Percentiles rank a stretch among this genome's conserved stretches.
Evolutionary conservation across 2,113 vertebrate genomes (phyloP).

Genomic region (Acanthochromis polyacanthus): DNA sequence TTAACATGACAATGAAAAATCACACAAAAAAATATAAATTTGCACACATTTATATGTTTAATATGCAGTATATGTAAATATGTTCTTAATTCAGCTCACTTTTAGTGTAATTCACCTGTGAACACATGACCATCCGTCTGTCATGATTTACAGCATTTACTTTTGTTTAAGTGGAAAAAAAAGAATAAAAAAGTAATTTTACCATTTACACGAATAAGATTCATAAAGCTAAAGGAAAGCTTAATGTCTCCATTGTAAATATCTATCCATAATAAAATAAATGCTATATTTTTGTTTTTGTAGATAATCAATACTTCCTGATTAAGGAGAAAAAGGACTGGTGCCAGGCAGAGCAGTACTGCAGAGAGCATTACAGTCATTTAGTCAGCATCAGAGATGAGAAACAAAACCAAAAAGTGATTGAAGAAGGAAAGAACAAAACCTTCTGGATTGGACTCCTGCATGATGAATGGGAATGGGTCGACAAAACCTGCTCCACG

Average conservation of each 20-base stretch:
- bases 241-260: not conserved
- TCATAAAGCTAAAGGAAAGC: not conserved
- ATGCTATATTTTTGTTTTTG: not conserved
- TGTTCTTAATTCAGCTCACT: too few relatives aligned
- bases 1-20: too few relatives aligned
- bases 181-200: too few relatives aligned
- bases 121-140: too few relatives aligned
- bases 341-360: conserved; percentile 66
- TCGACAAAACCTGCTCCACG: conserved; percentile 54
- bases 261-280: not conserved
- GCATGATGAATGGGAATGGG: conserved; percentile 60
- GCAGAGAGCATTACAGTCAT: conserved; percentile 31
- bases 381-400: conserved; percentile 54
- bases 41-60: too few relatives aligned
- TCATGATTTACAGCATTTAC: too few relatives aligned
- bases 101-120: too few relatives aligned
- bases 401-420: not conserved
- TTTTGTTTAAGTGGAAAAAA: too few relatives aligned
- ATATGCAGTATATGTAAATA: too few relatives aligned
- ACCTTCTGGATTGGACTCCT: conserved; percentile 73
- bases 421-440: fast-evolving
- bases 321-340: not conserved
- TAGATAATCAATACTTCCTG: not conserved
- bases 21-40: too few relatives aligned
- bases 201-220: too few relatives aligned